Base-by-base conservation (phyloP, 2,797 vertebrate genomes). In the Hippoglossus hippoglossus region DNA sequence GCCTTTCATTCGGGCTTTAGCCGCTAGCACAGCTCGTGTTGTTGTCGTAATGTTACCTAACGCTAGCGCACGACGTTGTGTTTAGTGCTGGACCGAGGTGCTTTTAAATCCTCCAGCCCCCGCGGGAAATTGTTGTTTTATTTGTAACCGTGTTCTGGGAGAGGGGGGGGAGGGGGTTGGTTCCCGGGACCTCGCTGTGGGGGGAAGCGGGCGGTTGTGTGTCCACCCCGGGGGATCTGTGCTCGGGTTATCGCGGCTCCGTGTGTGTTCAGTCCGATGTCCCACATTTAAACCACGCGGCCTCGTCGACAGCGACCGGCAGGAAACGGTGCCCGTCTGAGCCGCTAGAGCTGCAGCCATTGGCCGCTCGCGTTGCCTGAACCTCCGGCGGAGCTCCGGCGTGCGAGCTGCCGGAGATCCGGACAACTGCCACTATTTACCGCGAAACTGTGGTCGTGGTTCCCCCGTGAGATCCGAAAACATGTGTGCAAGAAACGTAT, bases 271-370 rank as follows among this genome's bases (percentile, higher is more conserved):
- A 77, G 57, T 54, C 60, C 64, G 83, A 76, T 82, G 81, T 85
- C 82, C 80, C 91, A 90, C 90, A 93, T 95, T 94, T 91, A 92
- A 94, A 94, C 94, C 94, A 94, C 94, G 94, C 94, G 94, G 94
- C 94, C 90, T 79, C 84, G 82, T 80, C 83, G 78, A 80, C 59
- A 72, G 73, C 86, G 84, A 80, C 87, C 83, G 83, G 87, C 91
- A 90, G 92, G 90, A 94, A 93, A 86, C 91, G n/a, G 81, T n/a
- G 78, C 75, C 58, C 60, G 67, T 76, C 59, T 82, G 75, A 78
- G 59, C 81, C 79, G 76, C 75, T 54, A 67, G 63, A 82, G 75
- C 76, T 79, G 65, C 80, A 82, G 87, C 89, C 54, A 92, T 89
- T 92, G 88, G 90, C 81, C 90, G 76, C 41, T 73, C 28, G 0